Base-by-base conservation (phyloP, 2,888 invertebrate species). In the Latrodectus hesperus region DNA sequence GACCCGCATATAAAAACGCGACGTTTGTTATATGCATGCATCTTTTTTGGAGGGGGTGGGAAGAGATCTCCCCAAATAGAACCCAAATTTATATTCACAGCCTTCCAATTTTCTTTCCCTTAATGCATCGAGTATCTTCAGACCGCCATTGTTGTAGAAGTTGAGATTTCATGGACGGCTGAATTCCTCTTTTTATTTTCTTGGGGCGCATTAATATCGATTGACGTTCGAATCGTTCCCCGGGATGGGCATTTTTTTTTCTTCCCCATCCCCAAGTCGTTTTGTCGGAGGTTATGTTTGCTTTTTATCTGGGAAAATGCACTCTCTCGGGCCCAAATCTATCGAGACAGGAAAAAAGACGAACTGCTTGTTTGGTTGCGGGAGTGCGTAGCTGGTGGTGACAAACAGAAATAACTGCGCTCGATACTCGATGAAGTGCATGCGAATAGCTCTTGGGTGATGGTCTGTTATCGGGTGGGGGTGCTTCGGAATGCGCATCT, bases 271-370 rank as follows among this genome's bases (percentile, higher is more conserved):
- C 12, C 10, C 10, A 60, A 60, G 60, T 60, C 60, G 60, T 60
- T 60, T 60, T 60, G 60, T 60, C 60, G 14, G 60, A 38, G 60
- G 52, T 78, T 26, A 17, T 78, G 52, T 78, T 78, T 78, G 55
- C 70, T 49, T 68, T 77, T 67, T 60, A 52, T 52, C 49, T 38
- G 22, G 10, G 26, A 70, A 78, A 78, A 78, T 67, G 70, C n/a
- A 68, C 53, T 70, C 53, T 70, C 38, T 60, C 55, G 78, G 26
- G 38, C 38, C 38, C 38, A 38, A 38, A 38, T 38, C 1, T 38
- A 38, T 38, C n/a, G 38, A 53, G 38, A 53, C 70, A 38, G 52
- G 60, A 60, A 60, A n/a, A 60, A 60, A n/a, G 14, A 60, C n/a
- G n/a, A 16, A 16, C 60, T 60, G 60, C 60, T 60, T 60, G 60